phyloP scores from a whole-genome alignment of 1,140 invertebrate species.

The Ladona fulva region DNA sequence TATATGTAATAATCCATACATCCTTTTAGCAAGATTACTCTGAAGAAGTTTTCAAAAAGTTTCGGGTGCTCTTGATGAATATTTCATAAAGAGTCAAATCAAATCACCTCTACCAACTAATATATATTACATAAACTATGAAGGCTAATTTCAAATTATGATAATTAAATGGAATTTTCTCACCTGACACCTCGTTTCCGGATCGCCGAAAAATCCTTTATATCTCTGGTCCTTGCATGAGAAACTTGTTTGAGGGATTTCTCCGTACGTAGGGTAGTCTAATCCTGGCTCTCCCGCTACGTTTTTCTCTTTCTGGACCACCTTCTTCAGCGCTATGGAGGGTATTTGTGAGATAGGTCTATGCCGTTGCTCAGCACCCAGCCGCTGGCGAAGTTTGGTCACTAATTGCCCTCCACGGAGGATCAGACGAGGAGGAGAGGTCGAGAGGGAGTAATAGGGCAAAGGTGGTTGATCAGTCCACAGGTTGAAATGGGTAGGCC shows the following conservation, averaged over 20 bases:
- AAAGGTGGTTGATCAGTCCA: not conserved
- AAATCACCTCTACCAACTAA: too few relatives aligned
- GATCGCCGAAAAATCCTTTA: slow-evolving; percentile 84
- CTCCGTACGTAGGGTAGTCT: slow-evolving; percentile 69
- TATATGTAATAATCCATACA: too few relatives aligned
- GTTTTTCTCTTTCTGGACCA: slow-evolving; percentile 13
- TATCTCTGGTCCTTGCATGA: slow-evolving; percentile 75
- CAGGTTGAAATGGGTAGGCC: not conserved
- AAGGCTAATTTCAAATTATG: too few relatives aligned
- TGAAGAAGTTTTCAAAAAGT: too few relatives aligned
- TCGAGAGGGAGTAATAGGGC: not conserved
- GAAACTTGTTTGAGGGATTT: slow-evolving; percentile 69
- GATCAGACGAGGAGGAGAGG: not conserved
- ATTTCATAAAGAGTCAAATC: too few relatives aligned
- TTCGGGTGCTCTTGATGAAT: too few relatives aligned
- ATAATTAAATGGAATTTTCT: slow-evolving; percentile 19
- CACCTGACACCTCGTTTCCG: slow-evolving; percentile 74
- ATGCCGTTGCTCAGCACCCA: not conserved
- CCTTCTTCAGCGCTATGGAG: not conserved
- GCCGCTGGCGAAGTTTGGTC: not conserved
- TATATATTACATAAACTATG: not conserved
- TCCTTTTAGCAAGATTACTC: too few relatives aligned
- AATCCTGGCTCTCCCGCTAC: slow-evolving; percentile 60
- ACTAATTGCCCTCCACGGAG: not conserved
- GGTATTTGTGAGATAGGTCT: not conserved